phyloP scores from a whole-genome alignment of 2,113 vertebrate species.

The Myotis brandtii region DNA sequence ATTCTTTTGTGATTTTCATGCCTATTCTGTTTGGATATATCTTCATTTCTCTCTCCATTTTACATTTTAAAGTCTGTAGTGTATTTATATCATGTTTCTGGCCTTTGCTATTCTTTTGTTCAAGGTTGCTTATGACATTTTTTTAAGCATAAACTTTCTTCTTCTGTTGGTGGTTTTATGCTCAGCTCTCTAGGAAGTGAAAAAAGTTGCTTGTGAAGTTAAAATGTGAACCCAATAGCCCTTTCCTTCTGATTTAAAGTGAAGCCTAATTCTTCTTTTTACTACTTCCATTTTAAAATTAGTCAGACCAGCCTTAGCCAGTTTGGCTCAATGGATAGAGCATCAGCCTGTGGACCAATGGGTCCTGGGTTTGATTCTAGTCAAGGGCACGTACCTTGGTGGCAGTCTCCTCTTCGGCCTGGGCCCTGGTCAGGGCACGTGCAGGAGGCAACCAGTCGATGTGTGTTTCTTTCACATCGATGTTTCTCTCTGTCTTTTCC shows the following conservation, averaged over 20 bases:
- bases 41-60: not conserved
- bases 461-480: no score
- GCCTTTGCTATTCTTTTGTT: not conserved
- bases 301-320: not conserved
- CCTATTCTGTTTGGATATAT: not conserved
- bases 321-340: no score
- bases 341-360: no score
- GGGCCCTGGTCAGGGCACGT: no score
- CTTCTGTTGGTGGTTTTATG: slow-evolving; percentile 31
- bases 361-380: no score
- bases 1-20: not conserved
- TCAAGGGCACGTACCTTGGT: no score
- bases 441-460: no score
- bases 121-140: not conserved
- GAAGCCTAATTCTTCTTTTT: not conserved
- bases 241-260: slow-evolving; percentile 43
- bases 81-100: slow-evolving; percentile 9
- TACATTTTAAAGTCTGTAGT: not conserved
- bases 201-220: slow-evolving; percentile 16
- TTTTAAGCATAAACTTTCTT: not conserved
- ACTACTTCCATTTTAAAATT: not conserved
- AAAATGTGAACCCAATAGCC: not conserved
- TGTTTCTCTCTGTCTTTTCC: not conserved
- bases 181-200: not conserved
- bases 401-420: no score